Evolutionary conservation across 2,113 vertebrate species (phyloP).

Genomic region (Cnemophilus loriae): DNA sequence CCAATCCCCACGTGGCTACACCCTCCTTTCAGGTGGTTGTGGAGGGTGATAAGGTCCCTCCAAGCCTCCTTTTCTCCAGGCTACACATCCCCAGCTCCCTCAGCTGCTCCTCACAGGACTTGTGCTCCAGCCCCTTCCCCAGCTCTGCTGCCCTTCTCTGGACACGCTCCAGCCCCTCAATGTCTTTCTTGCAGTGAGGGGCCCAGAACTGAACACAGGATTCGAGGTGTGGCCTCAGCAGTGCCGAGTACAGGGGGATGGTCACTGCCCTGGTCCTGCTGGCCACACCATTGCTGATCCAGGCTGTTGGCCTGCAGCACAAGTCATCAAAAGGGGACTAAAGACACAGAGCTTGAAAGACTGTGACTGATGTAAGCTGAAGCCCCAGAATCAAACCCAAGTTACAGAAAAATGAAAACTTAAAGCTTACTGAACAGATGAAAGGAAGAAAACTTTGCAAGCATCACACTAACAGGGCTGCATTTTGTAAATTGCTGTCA

Average conservation of each 20-base stretch:
- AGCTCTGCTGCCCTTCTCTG: not conserved
- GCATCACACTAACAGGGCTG: not conserved
- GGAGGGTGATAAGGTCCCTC: rapidly evolving
- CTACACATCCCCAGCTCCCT: not conserved
- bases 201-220: not conserved
- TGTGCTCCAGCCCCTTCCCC: not conserved
- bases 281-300: not conserved
- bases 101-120: not conserved
- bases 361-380: not conserved
- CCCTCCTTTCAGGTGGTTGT: rapidly evolving
- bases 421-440: not conserved
- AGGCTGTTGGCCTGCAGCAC: not conserved
- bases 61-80: not conserved
- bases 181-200: not conserved
- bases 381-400: not conserved
- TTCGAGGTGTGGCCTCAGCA: not conserved
- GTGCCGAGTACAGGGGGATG: rapidly evolving
- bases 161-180: not conserved
- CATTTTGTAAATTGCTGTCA: constrained; percentile 16
- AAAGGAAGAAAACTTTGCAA: constrained; percentile 13
- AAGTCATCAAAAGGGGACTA: not conserved
- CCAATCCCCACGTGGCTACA: rapidly evolving
- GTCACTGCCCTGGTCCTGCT: not conserved
- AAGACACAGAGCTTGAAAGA: not conserved
- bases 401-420: constrained; percentile 24